Base-by-base conservation (phyloP, 1,140 invertebrate genomes). In the Halesus radiatus region DNA sequence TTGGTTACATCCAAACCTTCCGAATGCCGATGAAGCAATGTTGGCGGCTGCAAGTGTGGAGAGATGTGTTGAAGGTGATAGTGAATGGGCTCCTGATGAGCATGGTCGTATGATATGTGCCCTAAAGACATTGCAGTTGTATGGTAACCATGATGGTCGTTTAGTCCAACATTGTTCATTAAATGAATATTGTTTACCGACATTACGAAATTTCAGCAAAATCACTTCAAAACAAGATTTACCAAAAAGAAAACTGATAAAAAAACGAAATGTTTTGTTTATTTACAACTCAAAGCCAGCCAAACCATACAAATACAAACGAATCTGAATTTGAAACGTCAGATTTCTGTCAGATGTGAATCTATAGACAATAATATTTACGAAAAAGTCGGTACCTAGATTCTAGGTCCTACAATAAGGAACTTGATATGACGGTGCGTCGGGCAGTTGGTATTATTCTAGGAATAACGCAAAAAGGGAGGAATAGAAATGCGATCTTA, bases 71-170 rank as follows among this genome's bases (percentile, higher is more conserved):
- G 54, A 6, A 37, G 73, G 23, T 60, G 29, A 22, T 37, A 76
- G 54, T 76, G 73, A 32, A 50, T 6, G n/a, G 22, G 54, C 18
- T 76, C 56, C 15, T 76, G 73, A 37, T 76, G 73, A 16, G 1
- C 23, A 58, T 60, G 16, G 3, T 76, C 56, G 29, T 60, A 76
- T 29, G 29, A 37, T 20, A 76, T 62, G 32, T 76, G 22, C 7
- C 32, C 32, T 20, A 60, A 62, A 6, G 56, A 76, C 37, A 45
- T 60, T 45, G 32, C 1, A 53, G 53, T 74, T 20, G 7, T 20
- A 20, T 76, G 74, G 45, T 66, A 77, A 37, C n/a, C 75, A n/a
- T 77, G 58, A 8, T 23, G 75, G 26, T 77, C 32, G 29, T 45
- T 77, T 23, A 66, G 18, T 29, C 22, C 18, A 76, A 58, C 20